Base-by-base conservation (phyloP, 2,113 vertebrate genomes). In the Pristiophorus japonicus region DNA sequence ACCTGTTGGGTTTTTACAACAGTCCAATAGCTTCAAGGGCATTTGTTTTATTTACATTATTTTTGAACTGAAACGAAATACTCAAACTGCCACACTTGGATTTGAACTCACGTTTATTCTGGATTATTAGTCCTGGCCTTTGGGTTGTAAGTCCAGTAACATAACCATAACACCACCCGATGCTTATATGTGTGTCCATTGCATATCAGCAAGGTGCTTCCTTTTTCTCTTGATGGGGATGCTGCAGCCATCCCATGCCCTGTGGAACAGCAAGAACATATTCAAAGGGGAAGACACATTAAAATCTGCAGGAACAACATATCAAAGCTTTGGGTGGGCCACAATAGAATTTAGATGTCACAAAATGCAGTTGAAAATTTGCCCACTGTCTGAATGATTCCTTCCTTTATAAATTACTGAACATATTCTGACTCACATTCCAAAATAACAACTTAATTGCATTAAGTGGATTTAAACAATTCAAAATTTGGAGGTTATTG, bases 371-470 rank as follows among this genome's bases (percentile, higher is more conserved):
- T 94, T 67, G 66, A 94, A 70, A 94, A 51, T 70, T 30, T 70
- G 93, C 66, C 65, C 45, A 66, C 27, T 51, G 45, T 94, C 93
- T 51, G 93, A 94, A 27, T 94, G 66, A 94, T 73, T 70, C 42
- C 22, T 45, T 42, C 59, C 93, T 73, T 67, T 70, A 94, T 70
- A 94, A 63, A 94, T 94, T 70, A 70, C 66, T 73, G 42, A 94
- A 94, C 4, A 22, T 51, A 73, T 94, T 45, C 42, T 45, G 42
- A 45, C 22, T 94, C 30, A 66, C 24, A 70, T 70, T 70, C 65
- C 93, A 94, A 94, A 94, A 51, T 94, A 94, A 93, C 91, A 65
- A 73, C 27, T 73, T 94, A 94, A 94, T 42, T 94, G 45, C 93
- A 27, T 94, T 94, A 94, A 70, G 66, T 94, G 73, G 93, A 45